Base-by-base conservation (phyloP, 2,888 invertebrate species). In the Dysmachus trigonus region DNA sequence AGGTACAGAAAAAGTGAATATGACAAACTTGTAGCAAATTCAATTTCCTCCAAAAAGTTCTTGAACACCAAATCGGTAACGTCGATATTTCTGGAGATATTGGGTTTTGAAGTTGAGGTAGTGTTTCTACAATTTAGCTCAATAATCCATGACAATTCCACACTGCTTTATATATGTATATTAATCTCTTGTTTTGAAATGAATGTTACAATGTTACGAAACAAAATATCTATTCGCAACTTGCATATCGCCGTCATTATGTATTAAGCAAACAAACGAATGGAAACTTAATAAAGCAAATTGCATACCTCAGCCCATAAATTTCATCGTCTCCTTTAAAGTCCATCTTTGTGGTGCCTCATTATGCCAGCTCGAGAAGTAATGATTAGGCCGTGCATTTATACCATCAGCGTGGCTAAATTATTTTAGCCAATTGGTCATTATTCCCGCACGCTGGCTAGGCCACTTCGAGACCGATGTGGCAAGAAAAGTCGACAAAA, bases 381-480 rank as follows among this genome's bases (percentile, higher is more conserved):
- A 41, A 79, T 79, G 18, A 51, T 30, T 22, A 31, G 79, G n/a
- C 47, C 30, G 47, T 22, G 51, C 51, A 79, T 31, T 47, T 79
- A 79, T 51, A 31, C 79, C 79, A 79, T 38, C 35, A 51, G 30
- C 79, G 41, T 30, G 51, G 18, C 27, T 79, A 79, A 79, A 79
- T 79, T 47, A 79, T 79, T 51, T 79, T 79, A 22, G 38, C 79
- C 79, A 79, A 79, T 79, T 79, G 79, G 79, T 31, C 47, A 51
- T 79, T 47, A 79, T 79, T 47, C 31, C 30, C n/a, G n/a, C n/a
- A 15, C 31, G 30, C 47, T 30, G 33, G 10, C n/a, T 22, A 22
- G 33, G 10, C n/a, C 38, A 22, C 76, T 22, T 76, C 8, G 38
- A 10, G 38, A 41, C 38, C 38, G 72, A 72, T 41, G 41, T 41